Percentiles rank a stretch among this genome's conserved stretches.
These are phyloP conservation scores for Anoplopoma fimbria DNA, from an alignment of 2,113 vertebrate species.

Conservation along the genomic window DNA sequence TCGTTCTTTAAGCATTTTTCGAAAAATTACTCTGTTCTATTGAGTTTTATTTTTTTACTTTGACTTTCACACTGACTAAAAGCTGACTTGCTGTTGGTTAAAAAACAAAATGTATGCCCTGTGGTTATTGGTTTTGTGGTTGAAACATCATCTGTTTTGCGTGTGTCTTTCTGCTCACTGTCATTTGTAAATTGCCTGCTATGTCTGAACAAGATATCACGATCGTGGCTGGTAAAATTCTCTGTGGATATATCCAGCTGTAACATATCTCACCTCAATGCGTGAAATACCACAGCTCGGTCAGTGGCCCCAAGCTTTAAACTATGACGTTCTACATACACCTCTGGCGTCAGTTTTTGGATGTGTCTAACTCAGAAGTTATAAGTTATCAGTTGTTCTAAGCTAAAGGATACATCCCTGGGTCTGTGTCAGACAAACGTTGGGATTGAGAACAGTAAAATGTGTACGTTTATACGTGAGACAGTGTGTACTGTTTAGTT, in stretches of 20 bases:
- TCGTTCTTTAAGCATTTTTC: neutral
- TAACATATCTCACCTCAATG: neutral
- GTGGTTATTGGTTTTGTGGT: conserved; percentile 1
- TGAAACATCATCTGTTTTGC: neutral
- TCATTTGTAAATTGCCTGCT: neutral
- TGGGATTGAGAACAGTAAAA: neutral
- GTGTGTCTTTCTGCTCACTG: neutral
- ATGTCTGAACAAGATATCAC: neutral
- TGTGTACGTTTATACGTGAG: neutral
- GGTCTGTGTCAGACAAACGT: too few species aligned
- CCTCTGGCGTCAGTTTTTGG: neutral
- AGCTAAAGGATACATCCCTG: neutral
- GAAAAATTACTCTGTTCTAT: neutral
- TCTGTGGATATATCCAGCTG: neutral
- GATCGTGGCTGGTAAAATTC: neutral
- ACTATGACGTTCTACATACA: neutral
- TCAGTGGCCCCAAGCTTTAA: neutral
- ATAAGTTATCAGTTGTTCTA: neutral
- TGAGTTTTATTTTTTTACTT: neutral
- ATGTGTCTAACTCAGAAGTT: neutral
- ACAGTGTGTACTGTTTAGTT: neutral
- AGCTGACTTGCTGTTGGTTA: neutral
- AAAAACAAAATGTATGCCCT: neutral
- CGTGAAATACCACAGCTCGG: neutral
- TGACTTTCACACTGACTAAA: neutral